A percentile compares a stretch with the other conserved stretches of the same genome.
These are phyloP conservation scores for Lerema accius DNA, from an alignment of 1,140 invertebrate species.

Conservation along the genomic window DNA sequence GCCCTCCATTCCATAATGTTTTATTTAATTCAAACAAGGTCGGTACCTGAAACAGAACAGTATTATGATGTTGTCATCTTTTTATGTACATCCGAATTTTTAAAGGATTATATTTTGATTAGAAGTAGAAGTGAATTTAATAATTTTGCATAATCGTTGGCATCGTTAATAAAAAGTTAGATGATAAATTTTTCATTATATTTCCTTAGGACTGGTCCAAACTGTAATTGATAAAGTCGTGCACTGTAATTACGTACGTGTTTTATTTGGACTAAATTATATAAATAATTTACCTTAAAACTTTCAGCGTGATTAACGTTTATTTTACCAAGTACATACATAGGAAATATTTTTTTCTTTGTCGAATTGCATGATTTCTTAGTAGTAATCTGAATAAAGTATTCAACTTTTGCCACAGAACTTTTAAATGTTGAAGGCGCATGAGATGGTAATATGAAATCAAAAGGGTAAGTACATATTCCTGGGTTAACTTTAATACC, in stretches of 20 bases:
- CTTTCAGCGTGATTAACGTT: constrained; percentile 58
- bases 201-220: no score
- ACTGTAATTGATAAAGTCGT: no score
- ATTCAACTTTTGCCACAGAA: constrained; percentile 61
- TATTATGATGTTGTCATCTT: constrained; percentile 2
- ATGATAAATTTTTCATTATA: no score
- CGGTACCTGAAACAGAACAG: constrained; percentile 48
- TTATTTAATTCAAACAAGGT: constrained; percentile 54
- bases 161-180: no score
- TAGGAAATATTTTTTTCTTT: constrained; percentile 45
- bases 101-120: no score
- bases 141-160: no score
- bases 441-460: constrained; percentile 60
- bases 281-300: constrained; percentile 52
- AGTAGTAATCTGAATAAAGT: constrained; percentile 52
- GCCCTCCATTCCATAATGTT: constrained; percentile 46
- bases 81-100: no score
- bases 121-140: no score
- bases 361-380: constrained; percentile 46
- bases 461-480: constrained; percentile 58
- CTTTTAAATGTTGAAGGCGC: constrained; percentile 63
- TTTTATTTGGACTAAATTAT: no score
- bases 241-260: no score
- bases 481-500: constrained; percentile 54
- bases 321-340: constrained; percentile 53